Conservation (phyloP, 2,113 vertebrate genomes). For the Pollimyrus isidori region DNA sequence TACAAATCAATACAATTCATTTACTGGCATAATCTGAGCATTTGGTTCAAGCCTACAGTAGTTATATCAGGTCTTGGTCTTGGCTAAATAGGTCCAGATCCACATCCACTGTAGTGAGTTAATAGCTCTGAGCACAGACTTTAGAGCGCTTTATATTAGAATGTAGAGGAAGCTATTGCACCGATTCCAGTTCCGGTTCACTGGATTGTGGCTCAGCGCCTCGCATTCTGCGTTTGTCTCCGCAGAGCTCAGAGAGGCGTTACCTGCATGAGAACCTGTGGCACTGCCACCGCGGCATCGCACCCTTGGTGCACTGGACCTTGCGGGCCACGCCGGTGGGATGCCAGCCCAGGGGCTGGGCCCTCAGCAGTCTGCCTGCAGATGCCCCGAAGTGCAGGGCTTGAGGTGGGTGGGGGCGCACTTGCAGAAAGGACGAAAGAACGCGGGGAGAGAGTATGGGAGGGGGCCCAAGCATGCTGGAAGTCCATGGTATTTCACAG, state of each 20-base stretch:
- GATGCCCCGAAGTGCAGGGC: slow-evolving; percentile 39
- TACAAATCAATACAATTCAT: background rate
- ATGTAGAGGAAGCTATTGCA: background rate
- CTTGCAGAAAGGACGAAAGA: background rate
- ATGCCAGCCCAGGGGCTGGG: slow-evolving; percentile 44
- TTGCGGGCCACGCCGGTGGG: slow-evolving; percentile 39
- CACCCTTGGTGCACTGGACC: slow-evolving; percentile 51
- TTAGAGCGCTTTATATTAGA: background rate
- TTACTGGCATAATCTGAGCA: background rate
- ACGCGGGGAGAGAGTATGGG: background rate
- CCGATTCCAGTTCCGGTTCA: background rate
- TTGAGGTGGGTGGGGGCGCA: slow-evolving; percentile 21
- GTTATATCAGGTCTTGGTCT: background rate
- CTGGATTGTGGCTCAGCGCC: background rate
- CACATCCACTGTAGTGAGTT: background rate
- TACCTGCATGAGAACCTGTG: slow-evolving; percentile 60
- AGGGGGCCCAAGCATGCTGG: no score
- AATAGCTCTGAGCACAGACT: background rate
- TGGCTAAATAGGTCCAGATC: background rate
- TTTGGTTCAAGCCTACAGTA: background rate
- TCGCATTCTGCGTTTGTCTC: background rate
- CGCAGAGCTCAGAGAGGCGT: slow-evolving; percentile 54
- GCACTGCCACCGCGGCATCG: slow-evolving; percentile 62
- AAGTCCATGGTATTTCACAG: background rate
- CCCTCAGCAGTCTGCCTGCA: slow-evolving; percentile 41